Evolutionary conservation across 2,797 vertebrate genomes (phyloP), one percentile per base, ranked within the genome.

Genomic region (Sebastes taczanowskii): DNA sequence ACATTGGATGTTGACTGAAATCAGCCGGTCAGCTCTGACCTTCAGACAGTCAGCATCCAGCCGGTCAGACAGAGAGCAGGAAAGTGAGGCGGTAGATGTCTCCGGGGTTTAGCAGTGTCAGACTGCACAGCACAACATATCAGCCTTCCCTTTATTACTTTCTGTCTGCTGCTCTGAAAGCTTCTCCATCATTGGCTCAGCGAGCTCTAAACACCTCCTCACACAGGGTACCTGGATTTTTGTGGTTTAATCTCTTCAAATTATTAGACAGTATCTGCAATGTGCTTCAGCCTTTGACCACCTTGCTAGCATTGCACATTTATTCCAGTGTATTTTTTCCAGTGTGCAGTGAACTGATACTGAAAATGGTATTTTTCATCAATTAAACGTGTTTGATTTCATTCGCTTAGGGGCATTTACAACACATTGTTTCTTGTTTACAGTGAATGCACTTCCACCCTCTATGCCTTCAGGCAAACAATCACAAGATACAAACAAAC

Each of bases 91-190:
- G 1, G 20, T 8, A 23, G 18, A 20, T 22, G 74, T 79, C 87
- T 67, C 61, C 11, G 7, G 78, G 84, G 86, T 79, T 82, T 71
- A 81, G 49, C 27, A 0, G 38, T 73, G 80, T 83, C 83, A 82
- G 67, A 76, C 68, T 52, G 16, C 67, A 70, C 63, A 11, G 30
- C 38, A 68, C 63, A 80, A 73, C 74, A 85, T 66, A 84, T 78
- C 74, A 68, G 67, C 46, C 74, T 69, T 35, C 30, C 65, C 65
- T 86, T 86, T 84, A 87, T 90, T 90, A 69, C 80, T 86, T 87
- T 88, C 75, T 35, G 63, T 82, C 82, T 84, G 84, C 62, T n/a
- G 78, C 71, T 77, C 65, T 79, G 65, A 74, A 71, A 74, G 83
- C 74, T 65, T 70, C 72, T 79, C 74, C 74, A 56, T 86, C 80